phyloP scores from a whole-genome alignment of 2,113 vertebrate species.

The Stegostoma tigrinum region DNA sequence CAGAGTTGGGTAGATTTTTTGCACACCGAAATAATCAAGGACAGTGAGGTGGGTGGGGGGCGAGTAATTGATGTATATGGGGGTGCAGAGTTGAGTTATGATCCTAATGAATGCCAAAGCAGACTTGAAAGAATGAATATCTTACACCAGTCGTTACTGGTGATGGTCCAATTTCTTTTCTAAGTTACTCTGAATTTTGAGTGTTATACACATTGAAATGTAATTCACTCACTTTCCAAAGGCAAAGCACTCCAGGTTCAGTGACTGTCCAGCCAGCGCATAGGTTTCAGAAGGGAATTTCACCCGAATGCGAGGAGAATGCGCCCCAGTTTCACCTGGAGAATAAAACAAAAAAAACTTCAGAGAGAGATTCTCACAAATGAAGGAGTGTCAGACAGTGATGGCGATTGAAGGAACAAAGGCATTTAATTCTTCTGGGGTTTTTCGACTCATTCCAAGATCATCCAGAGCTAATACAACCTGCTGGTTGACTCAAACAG shows the following conservation, averaged over 20 bases:
- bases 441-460: not conserved
- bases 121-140: not conserved
- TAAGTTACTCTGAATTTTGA: not conserved
- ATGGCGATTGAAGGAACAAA: not conserved
- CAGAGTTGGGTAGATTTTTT: not conserved
- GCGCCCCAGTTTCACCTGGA: slow-evolving; percentile 65
- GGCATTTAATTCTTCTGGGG: not conserved
- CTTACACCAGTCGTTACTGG: not conserved
- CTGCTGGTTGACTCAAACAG: not conserved
- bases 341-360: slow-evolving; percentile 36
- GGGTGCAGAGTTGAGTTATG: not conserved
- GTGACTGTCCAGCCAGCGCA: slow-evolving; percentile 70
- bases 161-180: not conserved
- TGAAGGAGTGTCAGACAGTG: not conserved
- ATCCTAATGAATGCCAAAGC: not conserved
- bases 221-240: slow-evolving; percentile 78
- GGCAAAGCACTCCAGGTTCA: slow-evolving; percentile 87
- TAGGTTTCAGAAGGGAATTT: slow-evolving; percentile 86
- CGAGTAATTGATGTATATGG: too few relatives aligned
- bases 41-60: not conserved
- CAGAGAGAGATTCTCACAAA: not conserved
- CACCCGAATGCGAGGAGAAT: slow-evolving; percentile 77
- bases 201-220: not conserved
- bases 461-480: not conserved
- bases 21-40: not conserved